Percentiles rank a stretch among this genome's conserved stretches.
Conservation (phyloP, 1,140 invertebrate genomes). For the Mercenaria mercenaria region DNA sequence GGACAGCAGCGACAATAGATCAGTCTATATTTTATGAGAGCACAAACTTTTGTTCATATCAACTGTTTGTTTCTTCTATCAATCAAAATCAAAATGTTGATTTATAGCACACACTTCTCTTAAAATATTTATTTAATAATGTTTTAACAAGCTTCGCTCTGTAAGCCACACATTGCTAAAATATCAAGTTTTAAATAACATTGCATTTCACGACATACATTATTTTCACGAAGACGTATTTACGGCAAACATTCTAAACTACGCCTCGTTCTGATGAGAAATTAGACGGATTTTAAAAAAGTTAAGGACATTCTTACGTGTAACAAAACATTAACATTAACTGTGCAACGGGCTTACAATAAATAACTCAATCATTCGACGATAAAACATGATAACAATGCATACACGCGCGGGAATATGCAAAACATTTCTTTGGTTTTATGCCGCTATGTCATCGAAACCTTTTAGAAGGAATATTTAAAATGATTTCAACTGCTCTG, state of each 20-base stretch:
- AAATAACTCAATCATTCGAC: background rate
- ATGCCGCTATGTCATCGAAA: background rate
- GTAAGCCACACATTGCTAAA: no score
- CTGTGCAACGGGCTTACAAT: background rate
- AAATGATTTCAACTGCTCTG: background rate
- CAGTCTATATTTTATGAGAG: no score
- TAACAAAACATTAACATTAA: background rate
- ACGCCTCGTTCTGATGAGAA: conserved; percentile 13
- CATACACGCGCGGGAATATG: background rate
- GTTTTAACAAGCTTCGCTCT: no score
- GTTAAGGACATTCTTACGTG: background rate
- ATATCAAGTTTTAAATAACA: no score
- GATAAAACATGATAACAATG: background rate
- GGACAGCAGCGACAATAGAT: no score
- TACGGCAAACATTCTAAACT: background rate
- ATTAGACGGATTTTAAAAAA: background rate
- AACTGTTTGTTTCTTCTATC: no score
- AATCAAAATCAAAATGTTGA: no score
- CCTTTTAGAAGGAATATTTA: background rate
- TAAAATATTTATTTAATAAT: no score
- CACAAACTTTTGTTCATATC: no score
- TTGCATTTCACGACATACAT: background rate
- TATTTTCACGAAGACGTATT: background rate
- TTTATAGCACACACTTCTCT: no score
- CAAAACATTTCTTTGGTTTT: background rate